A percentile compares a stretch with the other conserved stretches of the same genome.
These are phyloP conservation scores for Xyrichtys novacula DNA, from an alignment of 2,797 vertebrate genomes.

Conservation along the genomic window DNA sequence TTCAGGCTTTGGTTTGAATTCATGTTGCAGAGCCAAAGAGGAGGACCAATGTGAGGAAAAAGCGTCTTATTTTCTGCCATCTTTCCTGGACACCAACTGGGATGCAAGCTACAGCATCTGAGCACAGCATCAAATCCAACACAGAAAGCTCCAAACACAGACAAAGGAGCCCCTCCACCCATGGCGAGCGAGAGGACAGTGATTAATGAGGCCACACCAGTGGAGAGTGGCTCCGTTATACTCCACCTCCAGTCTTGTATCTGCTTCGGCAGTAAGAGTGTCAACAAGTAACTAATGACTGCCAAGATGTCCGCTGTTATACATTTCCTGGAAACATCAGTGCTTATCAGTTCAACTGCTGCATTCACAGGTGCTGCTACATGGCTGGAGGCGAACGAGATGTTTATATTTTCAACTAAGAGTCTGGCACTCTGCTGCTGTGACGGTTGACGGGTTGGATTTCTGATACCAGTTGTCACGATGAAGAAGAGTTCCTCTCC, in stretches of 20 bases:
- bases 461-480: neutral
- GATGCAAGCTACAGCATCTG: constrained; percentile 40
- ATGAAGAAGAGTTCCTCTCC: neutral
- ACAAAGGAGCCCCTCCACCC: constrained; percentile 69
- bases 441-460: neutral
- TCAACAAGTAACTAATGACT: constrained; percentile 76
- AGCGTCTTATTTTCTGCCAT: constrained; percentile 38
- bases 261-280: constrained; percentile 52
- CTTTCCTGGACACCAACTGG: constrained; percentile 41
- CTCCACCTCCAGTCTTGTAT: constrained; percentile 65
- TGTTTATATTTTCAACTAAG: constrained; percentile 28
- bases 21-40: constrained; percentile 16
- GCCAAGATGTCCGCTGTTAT: constrained; percentile 62
- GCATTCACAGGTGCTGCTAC: constrained; percentile 7
- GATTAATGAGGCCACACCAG: constrained; percentile 80
- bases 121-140: constrained; percentile 54
- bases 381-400: constrained; percentile 5
- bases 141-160: constrained; percentile 59
- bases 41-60: constrained; percentile 12
- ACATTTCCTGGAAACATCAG: constrained; percentile 60
- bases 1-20: constrained; percentile 59
- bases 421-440: neutral
- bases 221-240: constrained; percentile 69
- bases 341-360: constrained; percentile 43
- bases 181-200: constrained; percentile 71